phyloP scores from a whole-genome alignment of 37 sponge, comb jelly and placozoan species.

The Oscarella lobularis region DNA sequence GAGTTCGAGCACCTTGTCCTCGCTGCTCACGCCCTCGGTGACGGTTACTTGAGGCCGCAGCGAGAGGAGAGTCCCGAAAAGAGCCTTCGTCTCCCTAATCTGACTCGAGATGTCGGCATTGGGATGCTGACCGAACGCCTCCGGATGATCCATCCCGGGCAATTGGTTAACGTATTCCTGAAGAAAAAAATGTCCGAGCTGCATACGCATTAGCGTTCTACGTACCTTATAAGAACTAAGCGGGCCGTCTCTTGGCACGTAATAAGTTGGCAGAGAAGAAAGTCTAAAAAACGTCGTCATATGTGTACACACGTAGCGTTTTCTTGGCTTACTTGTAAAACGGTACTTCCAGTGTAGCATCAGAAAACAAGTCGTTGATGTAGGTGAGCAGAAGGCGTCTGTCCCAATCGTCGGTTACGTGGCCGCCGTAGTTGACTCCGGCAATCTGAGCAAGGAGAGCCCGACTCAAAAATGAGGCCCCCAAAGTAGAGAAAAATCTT shows the following conservation, averaged over 20 bases:
- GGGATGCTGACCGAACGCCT: constrained; percentile 98
- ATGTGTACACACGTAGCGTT: too few relatives aligned
- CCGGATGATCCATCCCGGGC: constrained; percentile 89
- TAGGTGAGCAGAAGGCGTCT: constrained; percentile 88
- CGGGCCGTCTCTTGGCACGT: constrained; percentile 94
- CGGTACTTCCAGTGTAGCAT: constrained; percentile 53
- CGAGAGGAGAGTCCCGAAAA: constrained; percentile 93
- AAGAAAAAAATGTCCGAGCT: not conserved
- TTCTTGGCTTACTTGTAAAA: constrained; percentile 86
- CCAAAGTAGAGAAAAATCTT: too few relatives aligned
- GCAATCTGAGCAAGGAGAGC: constrained; percentile 78
- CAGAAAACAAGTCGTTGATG: constrained; percentile 92
- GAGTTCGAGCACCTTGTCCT: constrained; percentile 86
- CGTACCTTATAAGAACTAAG: constrained; percentile 55
- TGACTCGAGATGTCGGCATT: constrained; percentile 99
- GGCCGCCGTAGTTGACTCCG: constrained; percentile 98
- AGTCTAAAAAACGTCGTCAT: constrained; percentile 30
- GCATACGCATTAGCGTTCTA: not conserved
- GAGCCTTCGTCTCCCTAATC: constrained; percentile 92
- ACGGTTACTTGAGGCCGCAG: constrained; percentile 92
- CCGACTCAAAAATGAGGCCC: too few relatives aligned
- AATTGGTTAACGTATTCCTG: constrained; percentile 85
- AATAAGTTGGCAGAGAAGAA: constrained; percentile 73
- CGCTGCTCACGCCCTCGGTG: constrained; percentile 80
- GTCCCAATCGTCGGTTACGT: constrained; percentile 97